These are phyloP conservation scores for Phasianus colchicus DNA, from an alignment of 2,113 vertebrate species.

Conservation along the genomic window DNA sequence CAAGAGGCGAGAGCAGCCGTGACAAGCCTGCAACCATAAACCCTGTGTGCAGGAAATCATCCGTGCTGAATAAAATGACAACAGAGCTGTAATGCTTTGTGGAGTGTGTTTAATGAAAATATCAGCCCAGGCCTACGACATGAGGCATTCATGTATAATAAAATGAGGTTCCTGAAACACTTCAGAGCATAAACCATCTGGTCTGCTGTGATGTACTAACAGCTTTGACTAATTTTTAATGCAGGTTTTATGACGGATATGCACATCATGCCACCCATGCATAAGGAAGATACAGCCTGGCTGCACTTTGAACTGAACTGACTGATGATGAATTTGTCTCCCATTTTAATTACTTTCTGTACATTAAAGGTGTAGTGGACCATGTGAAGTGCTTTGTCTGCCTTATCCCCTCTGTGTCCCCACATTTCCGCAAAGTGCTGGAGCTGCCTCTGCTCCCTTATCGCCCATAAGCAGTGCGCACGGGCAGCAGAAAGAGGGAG, in stretches of 20 bases:
- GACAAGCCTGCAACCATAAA: not conserved
- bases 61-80: not conserved
- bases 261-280: slow-evolving; percentile 49
- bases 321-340: slow-evolving; percentile 53
- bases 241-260: slow-evolving; percentile 60
- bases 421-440: not conserved
- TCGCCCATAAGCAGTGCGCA: not conserved
- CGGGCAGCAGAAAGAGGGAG: not conserved
- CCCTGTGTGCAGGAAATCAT: not conserved
- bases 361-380: slow-evolving; percentile 42
- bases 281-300: slow-evolving; percentile 18
- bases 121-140: slow-evolving; percentile 35
- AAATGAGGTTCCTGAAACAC: slow-evolving; percentile 59
- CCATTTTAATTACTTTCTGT: slow-evolving; percentile 54
- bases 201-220: slow-evolving; percentile 47
- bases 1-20: not conserved
- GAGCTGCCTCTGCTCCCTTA: not conserved
- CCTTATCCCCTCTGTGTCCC: not conserved
- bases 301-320: slow-evolving; percentile 16
- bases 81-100: slow-evolving; percentile 7
- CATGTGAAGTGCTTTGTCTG: slow-evolving; percentile 42
- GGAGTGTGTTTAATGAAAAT: slow-evolving; percentile 60
- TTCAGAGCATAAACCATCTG: slow-evolving; percentile 70
- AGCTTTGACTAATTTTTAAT: slow-evolving; percentile 57
- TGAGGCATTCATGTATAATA: slow-evolving; percentile 25